phyloP scores from a whole-genome alignment of 2,113 vertebrate species.

The Phalacrocorax brasilianus region DNA sequence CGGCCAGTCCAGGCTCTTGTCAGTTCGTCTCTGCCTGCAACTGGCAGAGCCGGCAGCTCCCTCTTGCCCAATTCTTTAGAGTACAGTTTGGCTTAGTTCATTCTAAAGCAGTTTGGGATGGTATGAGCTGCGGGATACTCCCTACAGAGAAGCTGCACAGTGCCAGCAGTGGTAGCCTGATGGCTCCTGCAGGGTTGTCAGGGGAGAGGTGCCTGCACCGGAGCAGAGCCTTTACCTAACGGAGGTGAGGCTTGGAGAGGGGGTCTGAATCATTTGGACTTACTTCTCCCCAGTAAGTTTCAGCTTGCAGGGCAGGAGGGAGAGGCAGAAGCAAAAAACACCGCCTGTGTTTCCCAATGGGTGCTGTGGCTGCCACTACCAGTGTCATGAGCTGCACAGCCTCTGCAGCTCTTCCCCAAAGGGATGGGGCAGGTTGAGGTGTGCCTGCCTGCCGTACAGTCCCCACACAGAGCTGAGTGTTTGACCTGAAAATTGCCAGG shows the following conservation, averaged over 20 bases:
- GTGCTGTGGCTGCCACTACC: not conserved
- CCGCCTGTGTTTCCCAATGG: not conserved
- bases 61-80: not conserved
- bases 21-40: not conserved
- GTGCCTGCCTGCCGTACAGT: not conserved
- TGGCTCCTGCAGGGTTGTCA: not conserved
- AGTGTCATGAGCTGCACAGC: not conserved
- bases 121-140: slow-evolving; percentile 6
- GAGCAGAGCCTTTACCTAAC: not conserved
- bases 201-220: not conserved
- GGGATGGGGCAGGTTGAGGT: not conserved
- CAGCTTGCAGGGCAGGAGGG: not conserved
- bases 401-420: not conserved
- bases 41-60: not conserved
- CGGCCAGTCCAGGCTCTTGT: not conserved
- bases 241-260: not conserved
- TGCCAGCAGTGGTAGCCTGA: not conserved
- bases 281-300: not conserved
- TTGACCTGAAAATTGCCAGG: not conserved
- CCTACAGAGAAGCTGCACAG: not conserved
- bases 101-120: not conserved
- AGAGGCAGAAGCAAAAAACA: not conserved
- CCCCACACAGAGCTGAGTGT: not conserved
- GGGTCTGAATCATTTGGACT: not conserved
- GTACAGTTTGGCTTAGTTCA: not conserved